phyloP scores from a whole-genome alignment of 23 tunicate species.

The Styela clava region DNA sequence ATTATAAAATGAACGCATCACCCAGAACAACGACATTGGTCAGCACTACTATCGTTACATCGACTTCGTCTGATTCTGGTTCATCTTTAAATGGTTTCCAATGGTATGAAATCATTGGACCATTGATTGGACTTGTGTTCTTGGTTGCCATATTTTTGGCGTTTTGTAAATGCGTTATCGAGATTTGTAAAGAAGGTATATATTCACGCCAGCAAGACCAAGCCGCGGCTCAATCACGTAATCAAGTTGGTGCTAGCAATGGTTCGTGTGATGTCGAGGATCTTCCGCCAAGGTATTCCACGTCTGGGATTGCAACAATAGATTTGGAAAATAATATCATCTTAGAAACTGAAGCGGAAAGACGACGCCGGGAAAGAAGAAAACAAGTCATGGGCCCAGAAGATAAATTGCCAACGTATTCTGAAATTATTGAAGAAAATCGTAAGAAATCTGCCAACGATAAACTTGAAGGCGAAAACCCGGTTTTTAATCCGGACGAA shows the following conservation, averaged over 20 bases:
- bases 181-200: constrained; percentile 2
- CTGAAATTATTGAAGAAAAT: constrained; percentile 18
- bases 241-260: neutral
- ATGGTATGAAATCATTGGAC: constrained; percentile 20
- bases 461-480: neutral
- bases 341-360: constrained; percentile 15
- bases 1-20: neutral
- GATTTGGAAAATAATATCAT: constrained; percentile 17
- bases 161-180: constrained; percentile 11
- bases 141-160: neutral
- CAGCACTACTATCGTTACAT: neutral
- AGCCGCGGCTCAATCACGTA: neutral
- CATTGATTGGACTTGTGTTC: constrained; percentile 1
- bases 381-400: neutral
- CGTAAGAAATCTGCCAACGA: neutral
- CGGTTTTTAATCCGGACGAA: neutral
- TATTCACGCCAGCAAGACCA: neutral
- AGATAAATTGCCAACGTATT: constrained; percentile 19
- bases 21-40: neutral
- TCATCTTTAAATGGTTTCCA: neutral
- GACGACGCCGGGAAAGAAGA: neutral
- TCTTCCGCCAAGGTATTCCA: constrained; percentile 20
- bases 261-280: neutral
- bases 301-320: constrained; percentile 3
- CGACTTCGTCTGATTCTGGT: neutral